Evolutionary conservation across 2,113 vertebrate species (phyloP).

Genomic region (Pomatorhinus ruficollis): DNA sequence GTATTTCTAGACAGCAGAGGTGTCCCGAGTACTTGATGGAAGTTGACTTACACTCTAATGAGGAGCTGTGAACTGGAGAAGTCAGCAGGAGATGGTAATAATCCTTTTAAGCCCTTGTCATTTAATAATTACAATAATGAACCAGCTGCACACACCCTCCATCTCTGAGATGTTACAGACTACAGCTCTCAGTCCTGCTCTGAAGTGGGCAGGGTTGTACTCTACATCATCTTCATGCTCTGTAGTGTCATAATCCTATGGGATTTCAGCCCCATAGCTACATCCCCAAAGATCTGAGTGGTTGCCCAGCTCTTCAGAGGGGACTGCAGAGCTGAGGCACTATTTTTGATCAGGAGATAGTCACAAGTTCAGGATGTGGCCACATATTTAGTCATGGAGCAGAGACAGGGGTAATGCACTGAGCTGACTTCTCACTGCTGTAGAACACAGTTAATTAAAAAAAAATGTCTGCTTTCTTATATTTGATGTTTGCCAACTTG

Average conservation of each 20-base stretch:
- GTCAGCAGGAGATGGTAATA: neutral
- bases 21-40: neutral
- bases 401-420: neutral
- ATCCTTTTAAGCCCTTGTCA: neutral
- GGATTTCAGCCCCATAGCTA: neutral
- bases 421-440: neutral
- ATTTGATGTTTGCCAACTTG: neutral
- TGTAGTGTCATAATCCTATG: neutral
- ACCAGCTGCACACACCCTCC: rapidly evolving
- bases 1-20: neutral
- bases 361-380: neutral
- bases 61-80: neutral
- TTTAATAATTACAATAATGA: neutral
- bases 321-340: neutral
- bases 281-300: neutral
- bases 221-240: no score
- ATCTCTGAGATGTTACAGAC: neutral
- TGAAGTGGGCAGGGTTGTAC: neutral
- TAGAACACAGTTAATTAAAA: neutral
- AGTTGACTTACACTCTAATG: neutral
- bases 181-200: neutral
- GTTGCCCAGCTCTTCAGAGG: neutral
- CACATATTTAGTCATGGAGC: neutral
- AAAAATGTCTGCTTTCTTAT: neutral
- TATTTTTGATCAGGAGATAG: neutral